phyloP scores from a whole-genome alignment of 1,140 invertebrate genomes.

The Saxidomus purpurata region DNA sequence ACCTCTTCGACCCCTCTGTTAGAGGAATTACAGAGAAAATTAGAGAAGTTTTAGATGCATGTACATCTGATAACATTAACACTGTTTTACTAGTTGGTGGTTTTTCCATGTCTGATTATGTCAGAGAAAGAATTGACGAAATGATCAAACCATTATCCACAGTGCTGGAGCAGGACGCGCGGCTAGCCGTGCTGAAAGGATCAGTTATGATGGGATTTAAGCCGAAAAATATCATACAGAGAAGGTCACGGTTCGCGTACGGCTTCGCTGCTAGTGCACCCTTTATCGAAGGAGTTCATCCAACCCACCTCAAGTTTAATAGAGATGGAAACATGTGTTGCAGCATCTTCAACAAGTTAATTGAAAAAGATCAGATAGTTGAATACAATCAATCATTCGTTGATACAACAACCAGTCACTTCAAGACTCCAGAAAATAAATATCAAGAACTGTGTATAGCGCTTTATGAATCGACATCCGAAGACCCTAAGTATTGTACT shows the following conservation, averaged over 20 bases:
- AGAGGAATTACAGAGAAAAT: background rate
- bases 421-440: background rate
- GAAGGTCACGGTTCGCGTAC: background rate
- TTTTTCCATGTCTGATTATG: background rate
- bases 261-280: background rate
- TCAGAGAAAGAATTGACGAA: background rate
- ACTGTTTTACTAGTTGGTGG: slow-evolving; percentile 6
- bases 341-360: background rate
- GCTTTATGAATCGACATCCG: background rate
- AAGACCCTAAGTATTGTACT: slow-evolving; percentile 11
- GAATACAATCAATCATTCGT: background rate
- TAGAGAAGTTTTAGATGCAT: background rate
- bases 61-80: background rate
- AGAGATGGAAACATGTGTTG: background rate
- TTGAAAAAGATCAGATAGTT: background rate
- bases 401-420: no score
- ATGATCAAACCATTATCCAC: background rate
- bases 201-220: background rate
- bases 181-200: background rate
- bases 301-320: background rate
- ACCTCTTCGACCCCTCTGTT: slow-evolving; percentile 18
- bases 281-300: background rate
- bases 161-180: background rate
- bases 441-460: background rate
- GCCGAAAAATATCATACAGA: background rate